phyloP scores from a whole-genome alignment of 2,113 vertebrate species.

The Copsychus sechellarum region DNA sequence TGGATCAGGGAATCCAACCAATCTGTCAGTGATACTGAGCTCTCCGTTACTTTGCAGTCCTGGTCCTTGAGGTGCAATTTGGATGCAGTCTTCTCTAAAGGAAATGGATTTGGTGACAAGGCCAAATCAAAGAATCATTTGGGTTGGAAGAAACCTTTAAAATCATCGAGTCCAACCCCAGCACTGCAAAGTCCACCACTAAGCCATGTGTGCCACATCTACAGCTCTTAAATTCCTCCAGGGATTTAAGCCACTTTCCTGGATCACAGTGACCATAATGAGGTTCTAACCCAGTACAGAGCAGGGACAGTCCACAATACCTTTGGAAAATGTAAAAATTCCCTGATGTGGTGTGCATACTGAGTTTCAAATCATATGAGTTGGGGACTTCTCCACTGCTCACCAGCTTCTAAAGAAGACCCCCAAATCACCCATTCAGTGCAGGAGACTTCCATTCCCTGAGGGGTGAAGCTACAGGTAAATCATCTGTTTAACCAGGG shows the following conservation, averaged over 20 bases:
- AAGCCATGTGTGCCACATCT: not conserved
- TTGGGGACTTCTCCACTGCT: not conserved
- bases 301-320: not conserved
- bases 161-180: accelerated
- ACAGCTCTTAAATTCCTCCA: not conserved
- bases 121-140: not conserved
- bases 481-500: not conserved
- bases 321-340: not conserved
- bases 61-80: not conserved
- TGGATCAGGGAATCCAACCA: not conserved
- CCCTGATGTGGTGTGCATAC: not conserved
- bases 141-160: not conserved
- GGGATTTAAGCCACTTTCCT: not conserved
- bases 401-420: not conserved
- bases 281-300: accelerated
- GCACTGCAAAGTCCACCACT: not conserved
- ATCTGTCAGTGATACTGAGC: not conserved
- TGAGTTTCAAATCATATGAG: not conserved
- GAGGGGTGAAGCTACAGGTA: not conserved
- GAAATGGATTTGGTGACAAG: not conserved
- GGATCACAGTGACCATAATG: not conserved
- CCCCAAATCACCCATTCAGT: not conserved
- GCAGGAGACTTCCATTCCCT: not conserved
- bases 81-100: not conserved
- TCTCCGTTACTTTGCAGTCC: not conserved